phyloP scores from a whole-genome alignment of 2,888 invertebrate genomes.

The Ischnus inquisitorius region DNA sequence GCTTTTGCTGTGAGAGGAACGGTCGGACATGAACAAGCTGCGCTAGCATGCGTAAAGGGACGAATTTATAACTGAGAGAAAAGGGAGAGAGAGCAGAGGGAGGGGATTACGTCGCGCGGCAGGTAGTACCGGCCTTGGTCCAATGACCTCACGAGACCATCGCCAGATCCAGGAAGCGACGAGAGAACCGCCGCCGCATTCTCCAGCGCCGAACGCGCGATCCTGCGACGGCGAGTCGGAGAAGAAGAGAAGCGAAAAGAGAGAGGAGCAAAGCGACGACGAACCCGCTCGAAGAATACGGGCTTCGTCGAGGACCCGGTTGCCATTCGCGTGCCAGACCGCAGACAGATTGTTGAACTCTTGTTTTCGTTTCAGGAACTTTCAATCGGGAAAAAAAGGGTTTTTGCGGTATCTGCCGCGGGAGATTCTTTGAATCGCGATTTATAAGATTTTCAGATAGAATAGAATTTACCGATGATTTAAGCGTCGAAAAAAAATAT shows the following conservation, averaged over 20 bases:
- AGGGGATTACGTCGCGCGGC: conserved; percentile 59
- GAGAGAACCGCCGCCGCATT: conserved; percentile 24
- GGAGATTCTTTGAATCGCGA: background rate
- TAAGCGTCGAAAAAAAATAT: too few relatives aligned
- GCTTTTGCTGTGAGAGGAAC: too few relatives aligned
- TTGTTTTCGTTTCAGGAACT: background rate
- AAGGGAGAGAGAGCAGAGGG: background rate
- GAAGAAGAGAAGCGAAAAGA: background rate
- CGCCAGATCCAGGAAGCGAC: conserved; percentile 62
- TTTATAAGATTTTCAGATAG: too few relatives aligned
- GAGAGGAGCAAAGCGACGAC: background rate
- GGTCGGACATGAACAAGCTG: too few relatives aligned
- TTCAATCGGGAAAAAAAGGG: background rate
- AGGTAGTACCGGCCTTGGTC: conserved; percentile 81
- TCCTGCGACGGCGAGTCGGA: background rate
- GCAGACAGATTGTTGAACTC: conserved; percentile 1
- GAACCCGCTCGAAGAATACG: background rate
- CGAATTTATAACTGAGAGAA: too few relatives aligned
- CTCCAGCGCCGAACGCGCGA: conserved; percentile 6
- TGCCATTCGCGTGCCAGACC: conserved; percentile 41
- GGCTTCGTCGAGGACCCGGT: background rate
- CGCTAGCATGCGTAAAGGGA: too few relatives aligned
- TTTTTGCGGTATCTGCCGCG: background rate
- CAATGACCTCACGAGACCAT: conserved; percentile 79
- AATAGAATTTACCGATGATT: too few relatives aligned